phyloP scores from a whole-genome alignment of 2,113 vertebrate genomes.

The Genyomyrus donnyi region DNA sequence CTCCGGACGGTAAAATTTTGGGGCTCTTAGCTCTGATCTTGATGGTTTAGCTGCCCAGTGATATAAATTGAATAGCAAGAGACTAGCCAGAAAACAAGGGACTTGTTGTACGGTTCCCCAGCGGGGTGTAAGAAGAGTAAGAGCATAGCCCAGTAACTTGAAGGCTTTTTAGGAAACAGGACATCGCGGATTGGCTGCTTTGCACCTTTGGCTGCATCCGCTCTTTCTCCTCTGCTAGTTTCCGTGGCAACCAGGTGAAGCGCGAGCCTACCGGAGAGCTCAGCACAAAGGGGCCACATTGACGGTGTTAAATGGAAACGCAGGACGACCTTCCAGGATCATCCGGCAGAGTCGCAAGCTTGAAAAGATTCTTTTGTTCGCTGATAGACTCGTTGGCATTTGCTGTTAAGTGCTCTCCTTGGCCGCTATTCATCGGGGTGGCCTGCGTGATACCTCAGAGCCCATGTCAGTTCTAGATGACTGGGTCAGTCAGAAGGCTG shows the following conservation, averaged over 20 bases:
- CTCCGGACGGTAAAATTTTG: not conserved
- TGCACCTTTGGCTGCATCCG: not conserved
- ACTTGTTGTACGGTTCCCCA: not conserved
- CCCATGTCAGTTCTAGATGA: not conserved
- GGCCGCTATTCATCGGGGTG: not conserved
- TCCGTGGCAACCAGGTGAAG: conserved; percentile 24
- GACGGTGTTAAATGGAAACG: not conserved
- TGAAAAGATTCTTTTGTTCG: conserved; percentile 4
- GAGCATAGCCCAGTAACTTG: not conserved
- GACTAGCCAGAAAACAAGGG: not conserved
- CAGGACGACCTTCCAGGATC: conserved; percentile 1
- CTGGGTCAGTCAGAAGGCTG: not conserved
- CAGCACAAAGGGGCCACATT: conserved; percentile 6
- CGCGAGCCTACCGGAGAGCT: not conserved
- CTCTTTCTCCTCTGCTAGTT: conserved; percentile 6
- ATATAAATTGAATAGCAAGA: not conserved
- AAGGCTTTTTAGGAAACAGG: not conserved
- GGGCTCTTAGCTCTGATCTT: not conserved
- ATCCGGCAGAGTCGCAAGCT: not conserved
- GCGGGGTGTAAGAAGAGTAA: not conserved
- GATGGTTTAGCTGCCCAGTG: not conserved
- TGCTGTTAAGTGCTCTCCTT: not conserved
- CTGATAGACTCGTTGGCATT: not conserved
- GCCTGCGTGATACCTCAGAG: not conserved
- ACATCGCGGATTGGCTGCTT: not conserved